Conservation (phyloP, 2,888 invertebrate species). For the Drepanosiphum platanoidis region DNA sequence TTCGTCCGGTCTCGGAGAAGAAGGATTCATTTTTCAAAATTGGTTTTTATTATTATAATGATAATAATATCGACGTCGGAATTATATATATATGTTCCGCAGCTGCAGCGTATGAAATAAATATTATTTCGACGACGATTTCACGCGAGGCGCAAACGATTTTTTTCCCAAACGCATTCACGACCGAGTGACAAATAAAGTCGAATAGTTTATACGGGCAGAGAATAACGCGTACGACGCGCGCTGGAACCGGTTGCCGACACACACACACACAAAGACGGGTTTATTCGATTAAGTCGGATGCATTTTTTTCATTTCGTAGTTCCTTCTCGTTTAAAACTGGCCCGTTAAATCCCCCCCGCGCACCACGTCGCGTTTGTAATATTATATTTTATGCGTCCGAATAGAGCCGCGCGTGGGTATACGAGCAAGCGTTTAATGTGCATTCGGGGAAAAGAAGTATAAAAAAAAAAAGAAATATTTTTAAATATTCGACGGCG, state of each 20-base stretch:
- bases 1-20: too few species aligned
- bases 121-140: too few species aligned
- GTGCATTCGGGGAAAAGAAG: not conserved
- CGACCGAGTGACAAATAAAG: not conserved
- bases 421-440: not conserved
- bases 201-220: constrained; percentile 1
- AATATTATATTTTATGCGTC: too few species aligned
- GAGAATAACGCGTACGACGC: not conserved
- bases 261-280: constrained; percentile 6
- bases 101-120: too few species aligned
- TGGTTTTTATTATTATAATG: too few species aligned
- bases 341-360: not conserved
- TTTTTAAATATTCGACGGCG: too few species aligned
- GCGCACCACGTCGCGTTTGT: too few species aligned
- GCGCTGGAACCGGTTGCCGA: constrained; percentile 15
- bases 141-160: too few species aligned
- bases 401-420: too few species aligned
- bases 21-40: too few species aligned
- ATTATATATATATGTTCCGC: too few species aligned
- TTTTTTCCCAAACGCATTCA: not conserved
- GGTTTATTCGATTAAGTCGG: constrained; percentile 36
- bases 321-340: constrained; percentile 28
- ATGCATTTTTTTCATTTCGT: constrained; percentile 50
- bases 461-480: not conserved
- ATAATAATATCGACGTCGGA: too few species aligned